Percentiles rank a stretch among this genome's conserved stretches.
phyloP scores from a whole-genome alignment of 2,888 invertebrate species.

The Diarsia rubi region DNA sequence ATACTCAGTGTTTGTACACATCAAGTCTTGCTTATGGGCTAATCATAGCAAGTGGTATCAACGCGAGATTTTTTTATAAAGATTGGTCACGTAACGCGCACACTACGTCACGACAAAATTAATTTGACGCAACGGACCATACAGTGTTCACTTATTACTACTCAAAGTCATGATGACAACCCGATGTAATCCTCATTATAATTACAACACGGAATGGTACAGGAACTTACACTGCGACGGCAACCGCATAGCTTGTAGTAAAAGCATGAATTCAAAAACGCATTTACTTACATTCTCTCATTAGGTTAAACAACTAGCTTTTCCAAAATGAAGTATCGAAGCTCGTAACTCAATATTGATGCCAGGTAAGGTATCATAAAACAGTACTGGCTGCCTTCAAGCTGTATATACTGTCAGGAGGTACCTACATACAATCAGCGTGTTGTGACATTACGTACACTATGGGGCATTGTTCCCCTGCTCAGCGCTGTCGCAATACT shows the following conservation, averaged over 20 bases:
- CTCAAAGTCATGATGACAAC: slow-evolving; percentile 20
- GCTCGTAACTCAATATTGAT: background rate
- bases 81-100: slow-evolving; percentile 65
- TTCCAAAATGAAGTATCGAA: slow-evolving; percentile 23
- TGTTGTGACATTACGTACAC: slow-evolving; percentile 46
- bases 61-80: slow-evolving; percentile 59
- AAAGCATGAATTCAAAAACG: no score
- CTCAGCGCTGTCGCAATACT: slow-evolving; percentile 37
- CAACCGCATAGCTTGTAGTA: no score
- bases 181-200: slow-evolving; percentile 10
- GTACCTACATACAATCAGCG: slow-evolving; percentile 13
- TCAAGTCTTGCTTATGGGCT: slow-evolving; percentile 56
- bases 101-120: slow-evolving; percentile 59
- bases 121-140: slow-evolving; percentile 52
- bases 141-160: slow-evolving; percentile 31
- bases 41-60: slow-evolving; percentile 62
- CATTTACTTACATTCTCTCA: slow-evolving; percentile 16
- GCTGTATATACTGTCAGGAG: slow-evolving; percentile 8
- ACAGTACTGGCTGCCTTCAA: slow-evolving; percentile 1
- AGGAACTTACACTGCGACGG: background rate
- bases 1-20: slow-evolving; percentile 46
- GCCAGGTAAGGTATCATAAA: slow-evolving; percentile 14
- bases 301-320: slow-evolving; percentile 1
- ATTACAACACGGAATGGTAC: background rate
- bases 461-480: slow-evolving; percentile 53